Evolutionary conservation across 30 jellyfish, hydroid and myxozoan genomes (phyloP).

Genomic region (Aurelia sp.): DNA sequence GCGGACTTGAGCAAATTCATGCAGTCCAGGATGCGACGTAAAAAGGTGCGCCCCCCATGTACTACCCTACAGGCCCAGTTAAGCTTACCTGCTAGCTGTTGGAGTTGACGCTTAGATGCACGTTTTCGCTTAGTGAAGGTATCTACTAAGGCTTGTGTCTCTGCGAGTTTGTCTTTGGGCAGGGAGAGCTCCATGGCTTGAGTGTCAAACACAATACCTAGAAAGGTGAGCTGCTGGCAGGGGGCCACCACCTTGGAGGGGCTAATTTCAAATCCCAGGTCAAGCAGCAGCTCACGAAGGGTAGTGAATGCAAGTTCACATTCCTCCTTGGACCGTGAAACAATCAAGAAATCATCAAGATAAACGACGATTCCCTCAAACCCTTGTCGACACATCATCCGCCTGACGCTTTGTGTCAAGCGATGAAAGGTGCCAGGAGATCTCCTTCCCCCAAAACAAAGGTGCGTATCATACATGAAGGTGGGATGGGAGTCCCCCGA

Average conservation of each 20-base stretch:
- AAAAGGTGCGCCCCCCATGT: too few relatives aligned
- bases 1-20: too few relatives aligned
- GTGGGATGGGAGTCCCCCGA: too few relatives aligned
- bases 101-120: not conserved
- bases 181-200: not conserved
- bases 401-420: too few relatives aligned
- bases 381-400: too few relatives aligned
- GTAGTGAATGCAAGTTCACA: slow-evolving; percentile 1
- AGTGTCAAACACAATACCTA: too few relatives aligned
- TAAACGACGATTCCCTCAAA: not conserved
- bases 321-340: not conserved
- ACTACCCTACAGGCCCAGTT: too few relatives aligned
- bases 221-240: not conserved
- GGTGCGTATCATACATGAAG: too few relatives aligned
- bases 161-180: not conserved
- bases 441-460: too few relatives aligned
- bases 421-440: too few relatives aligned
- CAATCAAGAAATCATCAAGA: not conserved
- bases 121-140: not conserved
- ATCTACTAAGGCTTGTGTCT: not conserved
- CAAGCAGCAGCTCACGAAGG: not conserved
- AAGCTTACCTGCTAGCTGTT: not conserved
- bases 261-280: not conserved
- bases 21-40: too few relatives aligned
- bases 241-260: slow-evolving; percentile 1